These are phyloP conservation scores for Syrista parreyssii DNA, from an alignment of 2,888 invertebrate genomes.

Conservation along the genomic window DNA sequence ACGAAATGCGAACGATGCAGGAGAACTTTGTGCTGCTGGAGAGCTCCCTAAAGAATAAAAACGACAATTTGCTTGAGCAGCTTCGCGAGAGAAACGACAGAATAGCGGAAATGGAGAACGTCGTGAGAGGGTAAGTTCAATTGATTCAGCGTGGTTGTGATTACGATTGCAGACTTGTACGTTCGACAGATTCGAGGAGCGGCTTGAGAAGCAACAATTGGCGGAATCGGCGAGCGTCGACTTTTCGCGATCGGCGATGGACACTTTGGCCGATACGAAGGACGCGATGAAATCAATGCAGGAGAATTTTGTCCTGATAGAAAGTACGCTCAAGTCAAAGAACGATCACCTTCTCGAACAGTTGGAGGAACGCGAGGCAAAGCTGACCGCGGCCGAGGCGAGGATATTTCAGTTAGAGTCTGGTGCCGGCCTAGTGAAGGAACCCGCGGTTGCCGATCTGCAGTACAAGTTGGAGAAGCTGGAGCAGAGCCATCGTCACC, in stretches of 20 bases:
- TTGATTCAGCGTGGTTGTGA: not conserved
- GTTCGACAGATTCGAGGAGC: constrained; percentile 45
- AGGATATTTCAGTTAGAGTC: constrained; percentile 53
- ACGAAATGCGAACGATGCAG: constrained; percentile 85
- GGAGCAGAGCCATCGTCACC: constrained; percentile 46
- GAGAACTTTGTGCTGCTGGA: constrained; percentile 80
- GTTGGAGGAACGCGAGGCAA: constrained; percentile 70
- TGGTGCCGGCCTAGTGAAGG: constrained; percentile 44
- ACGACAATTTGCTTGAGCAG: constrained; percentile 69
- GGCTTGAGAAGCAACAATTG: constrained; percentile 44
- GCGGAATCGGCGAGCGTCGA: constrained; percentile 49
- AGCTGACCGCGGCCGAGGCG: constrained; percentile 62
- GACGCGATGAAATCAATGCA: constrained; percentile 85
- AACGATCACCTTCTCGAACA: constrained; percentile 70
- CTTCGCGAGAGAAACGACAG: constrained; percentile 71
- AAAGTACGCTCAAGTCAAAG: constrained; percentile 78
- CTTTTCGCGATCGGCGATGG: constrained; percentile 68
- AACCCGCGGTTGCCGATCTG: constrained; percentile 46
- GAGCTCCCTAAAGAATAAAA: constrained; percentile 77
- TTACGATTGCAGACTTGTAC: not conserved
- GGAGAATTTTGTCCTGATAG: constrained; percentile 78
- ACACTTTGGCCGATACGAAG: constrained; percentile 80
- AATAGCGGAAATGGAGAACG: constrained; percentile 70
- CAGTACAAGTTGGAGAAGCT: constrained; percentile 48
- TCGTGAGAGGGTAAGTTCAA: constrained; percentile 62